phyloP scores from a whole-genome alignment of 2,888 invertebrate genomes.

The Tachina grossa region DNA sequence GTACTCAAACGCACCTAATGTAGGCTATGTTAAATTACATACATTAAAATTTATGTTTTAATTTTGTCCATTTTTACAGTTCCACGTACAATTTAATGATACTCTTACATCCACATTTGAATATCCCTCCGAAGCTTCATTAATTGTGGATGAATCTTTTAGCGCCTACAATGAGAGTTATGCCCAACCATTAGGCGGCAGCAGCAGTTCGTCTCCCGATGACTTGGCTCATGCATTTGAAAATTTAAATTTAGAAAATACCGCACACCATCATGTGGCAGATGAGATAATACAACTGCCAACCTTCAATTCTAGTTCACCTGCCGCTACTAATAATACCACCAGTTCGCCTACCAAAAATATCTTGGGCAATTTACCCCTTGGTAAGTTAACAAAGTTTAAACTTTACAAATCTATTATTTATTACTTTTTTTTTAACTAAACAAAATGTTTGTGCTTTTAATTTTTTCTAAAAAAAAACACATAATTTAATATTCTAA shows the following conservation, averaged over 20 bases:
- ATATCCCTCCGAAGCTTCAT: constrained; percentile 95
- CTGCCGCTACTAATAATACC: constrained; percentile 53
- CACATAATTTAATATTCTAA: constrained; percentile 36
- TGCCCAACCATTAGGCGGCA: constrained; percentile 43
- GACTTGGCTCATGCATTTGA: constrained; percentile 73
- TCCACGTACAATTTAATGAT: constrained; percentile 95
- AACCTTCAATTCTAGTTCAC: constrained; percentile 73
- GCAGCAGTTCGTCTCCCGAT: constrained; percentile 26
- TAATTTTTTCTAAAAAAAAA: background rate
- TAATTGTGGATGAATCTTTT: constrained; percentile 87
- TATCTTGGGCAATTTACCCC: constrained; percentile 82
- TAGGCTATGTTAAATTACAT: constrained; percentile 7
- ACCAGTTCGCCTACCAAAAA: constrained; percentile 76
- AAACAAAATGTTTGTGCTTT: constrained; percentile 6
- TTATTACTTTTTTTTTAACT: background rate
- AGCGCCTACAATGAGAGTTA: constrained; percentile 61
- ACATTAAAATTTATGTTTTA: background rate
- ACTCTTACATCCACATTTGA: constrained; percentile 93
- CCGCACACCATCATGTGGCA: constrained; percentile 79
- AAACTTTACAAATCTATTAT: background rate
- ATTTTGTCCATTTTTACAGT: constrained; percentile 84
- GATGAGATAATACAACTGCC: constrained; percentile 82
- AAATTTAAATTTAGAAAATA: constrained; percentile 73
- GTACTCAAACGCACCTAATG: too few relatives aligned
- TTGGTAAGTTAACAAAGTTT: constrained; percentile 78